Conservation (phyloP, 2,113 vertebrate species). For the Pteropus alecto region DNA sequence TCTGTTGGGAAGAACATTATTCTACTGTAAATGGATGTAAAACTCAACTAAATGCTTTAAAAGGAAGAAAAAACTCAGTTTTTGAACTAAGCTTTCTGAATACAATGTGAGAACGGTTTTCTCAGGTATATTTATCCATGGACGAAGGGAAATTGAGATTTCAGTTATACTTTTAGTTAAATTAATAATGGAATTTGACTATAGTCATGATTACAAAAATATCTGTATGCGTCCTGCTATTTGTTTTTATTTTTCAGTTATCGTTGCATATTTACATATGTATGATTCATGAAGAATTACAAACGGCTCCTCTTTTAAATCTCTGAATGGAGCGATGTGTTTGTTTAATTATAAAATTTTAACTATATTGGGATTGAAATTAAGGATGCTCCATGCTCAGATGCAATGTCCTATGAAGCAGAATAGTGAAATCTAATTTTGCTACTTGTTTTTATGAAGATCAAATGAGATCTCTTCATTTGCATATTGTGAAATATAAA, state of each 20-base stretch:
- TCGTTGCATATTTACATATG: background rate
- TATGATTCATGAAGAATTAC: background rate
- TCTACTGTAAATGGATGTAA: constrained; percentile 73
- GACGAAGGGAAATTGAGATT: background rate
- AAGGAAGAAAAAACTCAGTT: constrained; percentile 25
- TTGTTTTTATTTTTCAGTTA: background rate
- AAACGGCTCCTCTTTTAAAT: background rate
- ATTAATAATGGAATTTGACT: background rate
- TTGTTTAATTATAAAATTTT: background rate
- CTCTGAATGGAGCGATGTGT: background rate
- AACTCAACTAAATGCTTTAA: constrained; percentile 62
- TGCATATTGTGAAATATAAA: background rate
- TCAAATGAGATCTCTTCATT: background rate
- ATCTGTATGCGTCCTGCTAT: background rate
- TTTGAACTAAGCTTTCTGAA: constrained; percentile 38
- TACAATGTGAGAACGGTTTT: background rate
- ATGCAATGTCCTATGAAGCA: background rate
- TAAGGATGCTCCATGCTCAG: background rate
- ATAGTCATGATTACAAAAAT: background rate
- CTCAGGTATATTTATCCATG: background rate
- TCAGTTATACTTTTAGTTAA: background rate
- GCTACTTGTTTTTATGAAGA: background rate
- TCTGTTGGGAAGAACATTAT: constrained; percentile 68
- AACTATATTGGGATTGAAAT: background rate
- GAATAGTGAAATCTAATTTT: background rate